Percentiles rank a stretch among this genome's conserved stretches.
Evolutionary conservation across 2,113 vertebrate species (phyloP).

Genomic region (Sprattus sprattus): DNA sequence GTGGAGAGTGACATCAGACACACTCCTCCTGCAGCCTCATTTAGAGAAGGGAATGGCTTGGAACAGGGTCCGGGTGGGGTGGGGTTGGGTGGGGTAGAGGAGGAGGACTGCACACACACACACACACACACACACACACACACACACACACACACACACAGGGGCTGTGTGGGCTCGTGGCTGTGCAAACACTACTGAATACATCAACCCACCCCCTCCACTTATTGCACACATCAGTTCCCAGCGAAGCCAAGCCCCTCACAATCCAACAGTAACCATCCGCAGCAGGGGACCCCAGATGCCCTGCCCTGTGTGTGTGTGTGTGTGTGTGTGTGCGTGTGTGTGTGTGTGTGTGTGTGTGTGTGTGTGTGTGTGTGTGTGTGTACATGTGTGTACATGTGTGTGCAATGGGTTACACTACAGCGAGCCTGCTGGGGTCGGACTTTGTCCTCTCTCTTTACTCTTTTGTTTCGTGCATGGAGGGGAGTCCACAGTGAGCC

Average conservation of each 20-base stretch:
- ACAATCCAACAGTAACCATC: constrained; percentile 2
- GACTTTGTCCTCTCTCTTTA: neutral
- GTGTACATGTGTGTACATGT: neutral
- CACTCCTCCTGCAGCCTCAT: neutral
- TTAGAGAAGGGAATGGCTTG: neutral
- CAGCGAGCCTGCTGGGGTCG: neutral
- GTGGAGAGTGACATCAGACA: neutral
- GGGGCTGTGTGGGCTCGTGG: neutral
- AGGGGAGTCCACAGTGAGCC: neutral
- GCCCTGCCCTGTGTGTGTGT: neutral
- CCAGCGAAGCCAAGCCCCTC: neutral
- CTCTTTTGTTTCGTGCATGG: neutral
- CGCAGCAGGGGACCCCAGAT: neutral
- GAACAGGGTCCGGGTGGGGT: neutral
- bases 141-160: neutral
- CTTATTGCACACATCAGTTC: neutral
- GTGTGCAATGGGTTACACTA: neutral
- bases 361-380: neutral
- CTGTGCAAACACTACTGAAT: neutral
- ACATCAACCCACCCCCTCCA: neutral
- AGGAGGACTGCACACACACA: neutral
- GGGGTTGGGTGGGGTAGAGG: too few relatives aligned
- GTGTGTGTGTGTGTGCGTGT: neutral
- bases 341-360: neutral
- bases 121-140: neutral